Evolutionary conservation across 2,113 vertebrate genomes (phyloP), one percentile per base, ranked within the genome.

Genomic region (Ia io): DNA sequence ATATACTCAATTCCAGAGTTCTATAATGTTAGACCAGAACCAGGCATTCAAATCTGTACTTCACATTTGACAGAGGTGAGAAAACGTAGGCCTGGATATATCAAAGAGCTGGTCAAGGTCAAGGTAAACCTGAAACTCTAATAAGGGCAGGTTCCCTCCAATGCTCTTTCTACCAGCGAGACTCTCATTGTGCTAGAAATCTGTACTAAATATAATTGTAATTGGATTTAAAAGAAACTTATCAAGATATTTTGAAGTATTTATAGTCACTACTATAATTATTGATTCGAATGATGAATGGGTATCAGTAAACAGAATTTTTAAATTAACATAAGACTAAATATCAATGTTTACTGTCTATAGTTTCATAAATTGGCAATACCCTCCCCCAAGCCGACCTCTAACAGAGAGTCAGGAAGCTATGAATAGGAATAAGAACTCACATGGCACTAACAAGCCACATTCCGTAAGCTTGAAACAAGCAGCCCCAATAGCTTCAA

Each of bases 31-130:
- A 89, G 51, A 84, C 18, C 9, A 92, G 37, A 94, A 87, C 71
- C 10, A 84, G 12, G 1, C 67, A 85, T 91, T 88, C 8, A 82
- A 70, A 85, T 61, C 2, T 67, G 73, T 89, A 32, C 40, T 2
- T 61, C 30, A 85, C 23, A 84, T 80, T 90, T 96, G 67, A 86
- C 25, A 91, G 25, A 89, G 32, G 18, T 86, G 30, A 90, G 70
- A 95, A 71, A 94, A 89, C 8, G n/a, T 90, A 23, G 42, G 9
- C 17, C n/a, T 65, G 37, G 47, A 28, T 69, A 88, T 63, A 85
- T 40, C 16, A 79, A 94, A 86, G 23, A 65, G 7, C 22, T 70
- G 23, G 35, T 80, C 30, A 63, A 79, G 56, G 14, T 83, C 11
- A 71, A 77, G 70, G 74, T 28, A 79, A 94, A 65, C 3, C 44